These are phyloP conservation scores for Sicus ferrugineus DNA, from an alignment of 2,888 invertebrate genomes.

Conservation along the genomic window DNA sequence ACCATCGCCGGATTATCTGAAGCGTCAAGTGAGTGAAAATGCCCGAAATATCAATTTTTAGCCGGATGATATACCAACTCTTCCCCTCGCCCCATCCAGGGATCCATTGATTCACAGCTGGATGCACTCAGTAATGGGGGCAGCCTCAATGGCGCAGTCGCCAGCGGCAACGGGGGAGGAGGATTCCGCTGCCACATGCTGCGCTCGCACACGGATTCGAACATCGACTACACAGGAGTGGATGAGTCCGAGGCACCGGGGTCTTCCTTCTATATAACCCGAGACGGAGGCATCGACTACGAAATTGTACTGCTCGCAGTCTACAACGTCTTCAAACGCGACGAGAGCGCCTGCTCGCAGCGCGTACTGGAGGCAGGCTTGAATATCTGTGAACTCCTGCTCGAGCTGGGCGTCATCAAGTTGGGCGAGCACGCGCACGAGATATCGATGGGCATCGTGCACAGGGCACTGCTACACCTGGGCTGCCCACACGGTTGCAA, in stretches of 20 bases:
- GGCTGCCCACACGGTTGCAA: constrained; percentile 96
- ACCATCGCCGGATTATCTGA: constrained; percentile 86
- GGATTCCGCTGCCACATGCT: constrained; percentile 71
- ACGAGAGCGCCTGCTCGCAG: constrained; percentile 82
- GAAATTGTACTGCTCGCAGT: constrained; percentile 86
- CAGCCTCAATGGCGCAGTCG: constrained; percentile 49
- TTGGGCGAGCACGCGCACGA: constrained; percentile 64
- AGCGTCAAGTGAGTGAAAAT: constrained; percentile 71
- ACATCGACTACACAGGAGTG: constrained; percentile 86
- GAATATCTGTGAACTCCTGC: constrained; percentile 88
- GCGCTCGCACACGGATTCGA: constrained; percentile 90
- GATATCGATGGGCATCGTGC: constrained; percentile 63
- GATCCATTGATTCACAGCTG: constrained; percentile 84
- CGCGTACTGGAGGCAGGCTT: constrained; percentile 92
- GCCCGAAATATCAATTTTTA: background rate
- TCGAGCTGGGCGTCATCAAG: constrained; percentile 88
- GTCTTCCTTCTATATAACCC: constrained; percentile 89
- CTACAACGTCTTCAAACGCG: constrained; percentile 85
- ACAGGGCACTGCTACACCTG: constrained; percentile 75
- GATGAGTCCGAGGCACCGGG: constrained; percentile 90
- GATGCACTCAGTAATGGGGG: constrained; percentile 67
- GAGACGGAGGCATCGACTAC: constrained; percentile 92
- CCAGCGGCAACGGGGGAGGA: constrained; percentile 49
- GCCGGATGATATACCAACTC: background rate
- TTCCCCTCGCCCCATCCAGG: too few species aligned